Evolutionary conservation across 2,797 vertebrate genomes (phyloP).

Genomic region (Margarornis squamiger): DNA sequence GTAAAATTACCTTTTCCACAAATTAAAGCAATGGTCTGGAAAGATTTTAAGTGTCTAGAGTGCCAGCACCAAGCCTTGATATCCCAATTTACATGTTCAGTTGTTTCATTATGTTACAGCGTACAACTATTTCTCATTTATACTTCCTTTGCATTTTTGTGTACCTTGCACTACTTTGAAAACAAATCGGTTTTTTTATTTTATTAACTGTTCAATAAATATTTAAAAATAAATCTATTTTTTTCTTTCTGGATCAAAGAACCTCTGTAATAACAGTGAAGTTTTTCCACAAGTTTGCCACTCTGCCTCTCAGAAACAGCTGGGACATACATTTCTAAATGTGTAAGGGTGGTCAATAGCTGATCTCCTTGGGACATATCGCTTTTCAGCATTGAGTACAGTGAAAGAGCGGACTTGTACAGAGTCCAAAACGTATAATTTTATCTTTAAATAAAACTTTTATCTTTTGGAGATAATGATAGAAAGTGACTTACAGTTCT

Average conservation of each 20-base stretch:
- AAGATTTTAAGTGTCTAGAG: neutral
- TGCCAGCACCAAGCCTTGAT: neutral
- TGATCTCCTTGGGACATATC: neutral
- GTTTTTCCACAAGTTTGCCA: neutral
- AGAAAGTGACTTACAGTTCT: neutral
- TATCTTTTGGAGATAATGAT: neutral
- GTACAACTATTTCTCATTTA: neutral
- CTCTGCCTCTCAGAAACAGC: constrained; percentile 27
- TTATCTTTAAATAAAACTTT: neutral
- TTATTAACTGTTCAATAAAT: neutral
- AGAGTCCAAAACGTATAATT: neutral
- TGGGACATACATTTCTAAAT: constrained; percentile 26
- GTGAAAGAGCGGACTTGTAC: neutral
- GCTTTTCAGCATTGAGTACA: neutral
- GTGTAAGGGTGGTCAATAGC: neutral
- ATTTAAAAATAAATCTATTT: neutral
- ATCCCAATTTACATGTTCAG: neutral
- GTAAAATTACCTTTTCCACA: neutral
- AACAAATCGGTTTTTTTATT: neutral
- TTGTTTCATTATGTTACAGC: neutral
- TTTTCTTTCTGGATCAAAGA: neutral
- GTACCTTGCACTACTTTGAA: neutral
- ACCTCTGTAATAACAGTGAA: neutral
- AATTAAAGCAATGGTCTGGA: neutral
- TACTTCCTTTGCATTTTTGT: neutral